These are phyloP conservation scores for Chiridota heheva DNA, from an alignment of 35 echinoderm and acorn worm species.

Conservation along the genomic window DNA sequence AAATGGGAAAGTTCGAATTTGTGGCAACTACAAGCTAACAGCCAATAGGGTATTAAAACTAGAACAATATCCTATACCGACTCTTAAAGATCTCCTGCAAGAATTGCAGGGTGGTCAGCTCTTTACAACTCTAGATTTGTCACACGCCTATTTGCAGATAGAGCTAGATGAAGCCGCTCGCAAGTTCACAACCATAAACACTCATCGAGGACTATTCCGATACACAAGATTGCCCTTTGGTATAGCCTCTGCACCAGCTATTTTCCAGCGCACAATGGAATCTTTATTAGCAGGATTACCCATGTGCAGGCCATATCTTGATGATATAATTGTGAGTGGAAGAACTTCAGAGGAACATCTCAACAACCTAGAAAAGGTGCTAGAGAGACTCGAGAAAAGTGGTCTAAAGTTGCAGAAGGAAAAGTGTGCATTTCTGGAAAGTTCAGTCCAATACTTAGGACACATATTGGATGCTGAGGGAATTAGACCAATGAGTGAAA, in stretches of 20 bases:
- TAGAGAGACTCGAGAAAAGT: slow-evolving; percentile 39
- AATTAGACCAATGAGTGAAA: slow-evolving; percentile 30
- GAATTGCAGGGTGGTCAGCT: slow-evolving; percentile 47
- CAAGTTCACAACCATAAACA: slow-evolving; percentile 63
- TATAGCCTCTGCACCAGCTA: slow-evolving; percentile 55
- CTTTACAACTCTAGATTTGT: slow-evolving; percentile 55
- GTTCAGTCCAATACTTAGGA: slow-evolving; percentile 52
- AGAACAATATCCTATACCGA: slow-evolving; percentile 53
- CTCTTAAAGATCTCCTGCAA: slow-evolving; percentile 34
- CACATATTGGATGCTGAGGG: slow-evolving; percentile 35
- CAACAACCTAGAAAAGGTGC: slow-evolving; percentile 43
- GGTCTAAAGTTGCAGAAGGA: slow-evolving; percentile 28
- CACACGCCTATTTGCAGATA: slow-evolving; percentile 63
- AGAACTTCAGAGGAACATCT: slow-evolving; percentile 38
- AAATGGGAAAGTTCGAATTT: slow-evolving; percentile 37
- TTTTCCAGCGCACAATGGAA: slow-evolving; percentile 60
- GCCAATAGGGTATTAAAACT: slow-evolving; percentile 31
- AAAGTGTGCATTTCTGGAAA: slow-evolving; percentile 67
- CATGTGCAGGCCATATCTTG: slow-evolving; percentile 50
- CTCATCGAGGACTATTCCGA: slow-evolving; percentile 54
- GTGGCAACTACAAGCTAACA: slow-evolving; percentile 59
- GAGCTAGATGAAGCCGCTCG: slow-evolving; percentile 50
- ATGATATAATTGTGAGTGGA: slow-evolving; percentile 61
- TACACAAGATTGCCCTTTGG: slow-evolving; percentile 73
- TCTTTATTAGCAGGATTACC: slow-evolving; percentile 40